Conservation (phyloP, 2,797 vertebrate species). For the Silurus aristotelis region DNA sequence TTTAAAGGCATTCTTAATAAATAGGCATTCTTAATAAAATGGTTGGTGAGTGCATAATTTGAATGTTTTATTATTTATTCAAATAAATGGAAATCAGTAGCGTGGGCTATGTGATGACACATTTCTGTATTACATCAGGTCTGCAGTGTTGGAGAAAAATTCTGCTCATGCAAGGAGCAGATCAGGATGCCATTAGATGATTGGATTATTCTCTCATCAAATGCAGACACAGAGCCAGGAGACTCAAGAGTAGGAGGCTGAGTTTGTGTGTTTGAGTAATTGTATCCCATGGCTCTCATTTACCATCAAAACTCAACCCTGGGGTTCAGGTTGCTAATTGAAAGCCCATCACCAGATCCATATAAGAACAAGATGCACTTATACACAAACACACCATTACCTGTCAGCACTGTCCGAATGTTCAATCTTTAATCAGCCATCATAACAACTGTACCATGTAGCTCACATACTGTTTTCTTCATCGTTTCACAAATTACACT, state of each 20-base stretch:
- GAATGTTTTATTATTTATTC: neutral
- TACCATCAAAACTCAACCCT: constrained; percentile 31
- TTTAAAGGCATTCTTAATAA: too few relatives aligned
- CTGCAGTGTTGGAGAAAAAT: constrained; percentile 9
- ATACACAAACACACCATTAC: constrained; percentile 9
- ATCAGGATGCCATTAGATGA: constrained; percentile 44
- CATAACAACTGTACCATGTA: neutral
- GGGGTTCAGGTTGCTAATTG: constrained; percentile 30
- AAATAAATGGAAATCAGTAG: neutral
- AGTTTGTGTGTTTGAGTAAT: neutral
- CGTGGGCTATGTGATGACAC: neutral
- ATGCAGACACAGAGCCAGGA: constrained; percentile 4
- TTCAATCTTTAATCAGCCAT: neutral
- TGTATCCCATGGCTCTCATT: constrained; percentile 22
- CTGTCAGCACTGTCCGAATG: neutral
- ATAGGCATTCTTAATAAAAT: neutral
- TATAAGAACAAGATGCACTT: constrained; percentile 1
- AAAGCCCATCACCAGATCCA: constrained; percentile 19
- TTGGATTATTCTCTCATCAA: constrained; percentile 40
- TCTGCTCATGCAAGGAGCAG: constrained; percentile 18
- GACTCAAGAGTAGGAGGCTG: neutral
- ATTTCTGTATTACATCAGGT: constrained; percentile 2
- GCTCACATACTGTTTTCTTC: neutral
- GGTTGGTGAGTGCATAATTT: neutral
- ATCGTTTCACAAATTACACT: neutral